Percentiles rank a stretch among this genome's conserved stretches.
Conservation (phyloP, 2,113 vertebrate species). For the Toxostoma redivivum region DNA sequence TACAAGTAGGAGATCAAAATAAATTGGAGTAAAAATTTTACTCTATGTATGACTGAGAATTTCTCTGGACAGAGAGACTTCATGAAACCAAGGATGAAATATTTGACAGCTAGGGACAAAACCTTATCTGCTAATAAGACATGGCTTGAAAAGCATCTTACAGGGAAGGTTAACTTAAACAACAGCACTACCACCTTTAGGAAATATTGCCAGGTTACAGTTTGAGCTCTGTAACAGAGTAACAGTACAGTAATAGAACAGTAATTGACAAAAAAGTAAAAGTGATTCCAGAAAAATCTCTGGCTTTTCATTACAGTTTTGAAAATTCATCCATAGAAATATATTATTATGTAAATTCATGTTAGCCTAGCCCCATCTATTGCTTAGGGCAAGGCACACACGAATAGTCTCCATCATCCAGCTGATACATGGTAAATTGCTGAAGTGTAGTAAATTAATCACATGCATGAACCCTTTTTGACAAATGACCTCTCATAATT, state of each 20-base stretch:
- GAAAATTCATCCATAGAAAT: neutral
- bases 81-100: neutral
- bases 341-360: neutral
- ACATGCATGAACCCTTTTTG: neutral
- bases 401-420: neutral
- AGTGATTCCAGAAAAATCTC: neutral
- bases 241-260: neutral
- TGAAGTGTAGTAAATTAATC: conserved; percentile 15
- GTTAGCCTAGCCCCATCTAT: neutral
- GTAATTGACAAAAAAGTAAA: neutral
- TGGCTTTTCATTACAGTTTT: neutral
- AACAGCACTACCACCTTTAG: neutral
- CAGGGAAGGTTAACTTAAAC: neutral
- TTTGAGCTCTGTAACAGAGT: neutral
- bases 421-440: neutral
- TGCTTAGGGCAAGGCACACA: neutral
- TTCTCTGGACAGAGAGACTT: neutral
- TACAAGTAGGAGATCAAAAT: neutral
- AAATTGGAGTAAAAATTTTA: neutral
- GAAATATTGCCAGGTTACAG: neutral
- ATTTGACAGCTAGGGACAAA: neutral
- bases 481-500: conserved; percentile 11
- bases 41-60: neutral
- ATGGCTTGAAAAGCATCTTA: neutral
- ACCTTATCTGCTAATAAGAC: neutral